Conservation (phyloP, 2,113 vertebrate genomes). For the Cercopithecus mona region DNA sequence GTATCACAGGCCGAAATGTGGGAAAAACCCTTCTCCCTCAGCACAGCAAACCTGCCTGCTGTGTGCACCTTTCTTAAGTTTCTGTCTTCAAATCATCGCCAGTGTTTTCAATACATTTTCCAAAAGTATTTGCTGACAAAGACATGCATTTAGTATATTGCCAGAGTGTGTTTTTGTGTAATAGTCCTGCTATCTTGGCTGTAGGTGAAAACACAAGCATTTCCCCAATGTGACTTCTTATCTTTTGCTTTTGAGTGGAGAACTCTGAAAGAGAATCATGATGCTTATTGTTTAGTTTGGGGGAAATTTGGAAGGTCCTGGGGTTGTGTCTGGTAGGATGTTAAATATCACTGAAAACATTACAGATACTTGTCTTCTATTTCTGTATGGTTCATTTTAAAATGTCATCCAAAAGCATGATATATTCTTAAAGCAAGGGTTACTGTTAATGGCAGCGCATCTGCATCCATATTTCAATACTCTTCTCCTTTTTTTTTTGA, state of each 20-base stretch:
- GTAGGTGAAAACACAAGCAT: rapidly evolving
- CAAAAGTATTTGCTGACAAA: not conserved
- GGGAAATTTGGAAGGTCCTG: not conserved
- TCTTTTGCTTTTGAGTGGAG: not conserved
- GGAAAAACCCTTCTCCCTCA: not conserved
- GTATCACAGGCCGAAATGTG: no score
- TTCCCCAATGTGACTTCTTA: not conserved
- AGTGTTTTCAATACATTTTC: not conserved
- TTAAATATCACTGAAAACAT: not conserved
- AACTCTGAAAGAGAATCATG: not conserved
- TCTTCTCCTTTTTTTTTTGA: not conserved
- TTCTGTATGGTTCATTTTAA: slow-evolving; percentile 1
- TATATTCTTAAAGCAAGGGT: not conserved
- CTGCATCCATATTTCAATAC: not conserved
- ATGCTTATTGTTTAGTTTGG: not conserved
- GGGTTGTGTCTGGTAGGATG: not conserved
- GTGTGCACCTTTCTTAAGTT: rapidly evolving
- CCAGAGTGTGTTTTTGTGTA: not conserved
- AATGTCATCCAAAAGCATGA: not conserved
- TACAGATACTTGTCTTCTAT: not conserved
- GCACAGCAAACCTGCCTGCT: not conserved
- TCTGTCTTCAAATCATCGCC: not conserved
- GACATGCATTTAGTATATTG: not conserved
- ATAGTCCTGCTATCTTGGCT: not conserved
- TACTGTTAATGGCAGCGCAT: not conserved